Evolutionary conservation across 2,888 invertebrate species (phyloP), one percentile per base, ranked within the genome.

Genomic region (Calliscelio sp.): DNA sequence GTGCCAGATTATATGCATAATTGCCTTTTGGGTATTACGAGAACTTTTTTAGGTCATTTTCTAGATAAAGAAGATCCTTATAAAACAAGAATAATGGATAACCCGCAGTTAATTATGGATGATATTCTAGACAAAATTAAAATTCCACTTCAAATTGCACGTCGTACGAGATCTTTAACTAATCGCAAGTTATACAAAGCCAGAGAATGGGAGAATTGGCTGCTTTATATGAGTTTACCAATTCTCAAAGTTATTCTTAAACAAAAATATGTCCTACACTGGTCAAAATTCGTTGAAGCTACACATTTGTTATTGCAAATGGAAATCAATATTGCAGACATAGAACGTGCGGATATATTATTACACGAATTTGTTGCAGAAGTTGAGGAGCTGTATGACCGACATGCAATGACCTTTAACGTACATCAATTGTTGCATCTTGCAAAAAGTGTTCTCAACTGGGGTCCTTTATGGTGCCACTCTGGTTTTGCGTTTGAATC

Each of bases 381-480:
- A 16, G 35, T 35, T 10, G 35, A 35, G 5, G 18, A 18, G 35
- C 20, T 57, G 28, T 57, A 57, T 18, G 57, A 35, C 4, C 14
- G 10, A 35, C 7, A 6, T 38, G 38, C 38, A 22, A 59, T 59
- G 59, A 24, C 24, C 1, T 59, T 22, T 14, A 59, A 59, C 16
- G 14, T 59, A 3, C 59, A 59, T 38, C 59, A 59, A n/a, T n/a
- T 59, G 0, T 5, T 38, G 7, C 59, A 59, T 11, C 4, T 59
- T 7, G 24, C 7, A 2, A 28, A 14, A 22, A 38, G 38, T 38
- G 59, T 59, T 22, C n/a, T 38, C 0, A 38, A 59, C 24, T 59
- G 38, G 59, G 59, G 59, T 3, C 59, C 59, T 22, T n/a, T 59
- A 4, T 59, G 59, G 38, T n/a, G 18, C 14, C 57, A 57, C n/a